Conservation (phyloP, 2,797 vertebrate genomes). For the Halcyon smyrnensis region DNA sequence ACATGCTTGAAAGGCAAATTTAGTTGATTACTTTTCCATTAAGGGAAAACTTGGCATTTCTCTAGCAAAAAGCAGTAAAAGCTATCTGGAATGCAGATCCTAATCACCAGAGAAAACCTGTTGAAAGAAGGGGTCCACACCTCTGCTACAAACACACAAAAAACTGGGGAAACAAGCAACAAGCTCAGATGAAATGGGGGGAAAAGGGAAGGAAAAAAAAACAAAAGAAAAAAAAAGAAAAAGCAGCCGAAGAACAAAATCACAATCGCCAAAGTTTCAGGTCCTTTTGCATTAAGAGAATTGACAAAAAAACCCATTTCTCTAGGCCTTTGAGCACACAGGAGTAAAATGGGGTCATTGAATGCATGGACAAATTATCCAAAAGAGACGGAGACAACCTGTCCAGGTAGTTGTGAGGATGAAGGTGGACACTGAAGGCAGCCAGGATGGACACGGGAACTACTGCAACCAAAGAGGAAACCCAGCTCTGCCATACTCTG, state of each 20-base stretch:
- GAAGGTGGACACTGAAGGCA: neutral
- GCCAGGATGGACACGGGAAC: neutral
- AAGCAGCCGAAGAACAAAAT: neutral
- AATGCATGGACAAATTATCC: neutral
- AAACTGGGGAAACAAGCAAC: neutral
- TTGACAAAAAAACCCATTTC: neutral
- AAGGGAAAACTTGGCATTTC: conserved; percentile 32
- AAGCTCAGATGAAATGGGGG: neutral
- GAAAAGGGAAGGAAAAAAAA: neutral
- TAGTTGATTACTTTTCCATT: neutral
- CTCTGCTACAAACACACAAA: neutral
- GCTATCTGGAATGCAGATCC: conserved; percentile 47
- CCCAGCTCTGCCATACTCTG: neutral
- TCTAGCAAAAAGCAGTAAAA: conserved; percentile 27
- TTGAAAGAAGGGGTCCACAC: conserved; percentile 52
- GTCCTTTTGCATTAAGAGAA: neutral
- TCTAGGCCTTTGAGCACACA: neutral
- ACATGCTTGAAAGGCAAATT: neutral
- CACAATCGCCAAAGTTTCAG: accelerated
- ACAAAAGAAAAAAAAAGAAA: neutral
- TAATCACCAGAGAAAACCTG: conserved; percentile 43
- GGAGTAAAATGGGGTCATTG: neutral
- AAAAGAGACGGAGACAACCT: too few relatives aligned
- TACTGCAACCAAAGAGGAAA: neutral
- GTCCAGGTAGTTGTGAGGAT: too few relatives aligned